Percentiles rank a stretch among this genome's conserved stretches.
phyloP scores from a whole-genome alignment of 1,140 invertebrate genomes.

The Temnothorax curvispinosus region DNA sequence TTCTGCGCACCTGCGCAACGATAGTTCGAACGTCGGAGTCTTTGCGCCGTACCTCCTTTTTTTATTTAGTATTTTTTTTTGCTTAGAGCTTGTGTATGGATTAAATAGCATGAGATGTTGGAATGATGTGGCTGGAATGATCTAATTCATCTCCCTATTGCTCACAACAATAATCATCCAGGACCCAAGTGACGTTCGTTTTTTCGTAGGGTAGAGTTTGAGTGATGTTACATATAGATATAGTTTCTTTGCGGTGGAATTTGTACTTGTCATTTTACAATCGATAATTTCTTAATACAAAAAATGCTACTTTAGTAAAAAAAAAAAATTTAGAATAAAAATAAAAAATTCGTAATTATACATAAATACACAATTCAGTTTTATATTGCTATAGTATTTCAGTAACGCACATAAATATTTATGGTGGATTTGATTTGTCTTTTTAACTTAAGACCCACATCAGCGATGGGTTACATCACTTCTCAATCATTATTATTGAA shows the following conservation, averaged over 20 bases:
- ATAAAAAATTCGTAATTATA: neutral
- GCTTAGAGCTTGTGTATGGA: conserved; percentile 70
- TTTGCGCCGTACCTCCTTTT: conserved; percentile 60
- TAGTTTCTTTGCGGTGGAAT: neutral
- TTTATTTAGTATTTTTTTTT: conserved; percentile 67
- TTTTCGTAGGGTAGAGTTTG: conserved; percentile 52
- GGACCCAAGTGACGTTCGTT: conserved; percentile 39
- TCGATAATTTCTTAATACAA: neutral
- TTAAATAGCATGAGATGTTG: conserved; percentile 62
- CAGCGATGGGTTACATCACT: neutral
- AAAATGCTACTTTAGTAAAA: neutral
- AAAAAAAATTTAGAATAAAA: neutral
- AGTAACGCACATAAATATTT: neutral
- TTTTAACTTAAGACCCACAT: neutral
- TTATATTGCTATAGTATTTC: neutral
- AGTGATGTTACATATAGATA: neutral
- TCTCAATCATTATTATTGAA: neutral
- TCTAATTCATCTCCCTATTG: conserved; percentile 10
- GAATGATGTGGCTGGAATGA: conserved; percentile 49
- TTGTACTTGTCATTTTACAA: neutral
- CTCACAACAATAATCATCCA: conserved; percentile 38
- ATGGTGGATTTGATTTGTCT: neutral
- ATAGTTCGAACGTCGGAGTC: conserved; percentile 71
- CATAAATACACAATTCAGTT: neutral
- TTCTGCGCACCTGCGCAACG: conserved; percentile 47